A percentile compares a stretch with the other conserved stretches of the same genome.
Conservation (phyloP, 2,113 vertebrate species). For the Copsychus sechellarum region DNA sequence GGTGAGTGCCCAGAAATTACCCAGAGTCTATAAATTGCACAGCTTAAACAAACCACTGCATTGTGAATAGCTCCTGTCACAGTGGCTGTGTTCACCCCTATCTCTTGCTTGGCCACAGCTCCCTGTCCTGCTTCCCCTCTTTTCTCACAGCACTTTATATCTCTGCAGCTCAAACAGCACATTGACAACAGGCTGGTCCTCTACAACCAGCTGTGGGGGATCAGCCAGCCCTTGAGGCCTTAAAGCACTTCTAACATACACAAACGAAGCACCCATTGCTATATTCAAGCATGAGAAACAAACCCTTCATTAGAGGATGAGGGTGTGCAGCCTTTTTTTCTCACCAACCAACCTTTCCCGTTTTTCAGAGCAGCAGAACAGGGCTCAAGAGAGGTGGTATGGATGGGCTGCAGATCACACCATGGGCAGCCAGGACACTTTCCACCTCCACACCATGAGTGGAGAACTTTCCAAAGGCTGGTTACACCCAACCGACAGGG, state of each 20-base stretch:
- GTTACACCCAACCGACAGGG: neutral
- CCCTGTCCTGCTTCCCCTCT: neutral
- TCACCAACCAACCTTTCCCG: accelerated
- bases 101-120: accelerated
- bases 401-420: accelerated
- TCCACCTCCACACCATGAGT: neutral
- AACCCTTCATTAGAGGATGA: neutral
- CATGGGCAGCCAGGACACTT: neutral
- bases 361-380: neutral
- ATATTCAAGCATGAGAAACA: neutral
- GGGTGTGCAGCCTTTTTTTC: neutral
- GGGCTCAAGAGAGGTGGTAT: neutral
- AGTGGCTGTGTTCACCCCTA: neutral
- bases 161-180: neutral
- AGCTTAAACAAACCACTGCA: neutral
- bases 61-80: neutral
- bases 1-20: neutral
- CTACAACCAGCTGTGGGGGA: neutral
- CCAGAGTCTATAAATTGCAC: neutral
- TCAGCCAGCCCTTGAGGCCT: neutral
- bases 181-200: neutral
- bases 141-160: neutral
- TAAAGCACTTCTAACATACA: neutral
- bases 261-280: neutral
- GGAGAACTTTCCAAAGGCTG: neutral